phyloP scores from a whole-genome alignment of 2,888 invertebrate genomes.

The Icerya purchasi region DNA sequence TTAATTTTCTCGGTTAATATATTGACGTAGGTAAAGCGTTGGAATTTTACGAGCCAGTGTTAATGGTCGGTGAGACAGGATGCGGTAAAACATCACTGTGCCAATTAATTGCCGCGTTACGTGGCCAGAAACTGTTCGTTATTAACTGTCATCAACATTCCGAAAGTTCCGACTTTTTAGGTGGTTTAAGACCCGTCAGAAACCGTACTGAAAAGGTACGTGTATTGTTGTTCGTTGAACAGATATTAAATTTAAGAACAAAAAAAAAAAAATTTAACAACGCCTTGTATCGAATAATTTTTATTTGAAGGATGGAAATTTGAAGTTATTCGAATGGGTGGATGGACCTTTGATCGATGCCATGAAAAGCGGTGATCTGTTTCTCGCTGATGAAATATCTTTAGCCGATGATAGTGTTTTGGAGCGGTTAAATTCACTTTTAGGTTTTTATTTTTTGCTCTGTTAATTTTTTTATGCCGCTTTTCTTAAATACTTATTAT shows the following conservation, averaged over 20 bases:
- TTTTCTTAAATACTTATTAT: no score
- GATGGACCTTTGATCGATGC: constrained; percentile 86
- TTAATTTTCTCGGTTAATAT: no score
- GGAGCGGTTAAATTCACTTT: constrained; percentile 84
- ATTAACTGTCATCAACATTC: constrained; percentile 98
- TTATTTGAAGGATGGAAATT: not conserved
- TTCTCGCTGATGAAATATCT: constrained; percentile 96
- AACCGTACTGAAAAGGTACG: constrained; percentile 25
- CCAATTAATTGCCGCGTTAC: constrained; percentile 57
- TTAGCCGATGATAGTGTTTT: constrained; percentile 94
- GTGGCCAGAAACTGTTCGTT: constrained; percentile 42
- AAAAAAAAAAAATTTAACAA: no score
- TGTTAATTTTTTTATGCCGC: no score
- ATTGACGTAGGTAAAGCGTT: constrained; percentile 45
- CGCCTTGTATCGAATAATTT: no score
- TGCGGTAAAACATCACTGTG: constrained; percentile 95
- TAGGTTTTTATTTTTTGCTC: constrained; percentile 32
- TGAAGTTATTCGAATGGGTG: constrained; percentile 75
- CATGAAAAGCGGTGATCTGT: constrained; percentile 69
- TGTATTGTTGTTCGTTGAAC: no score
- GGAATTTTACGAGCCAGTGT: constrained; percentile 76
- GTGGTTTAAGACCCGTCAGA: constrained; percentile 76
- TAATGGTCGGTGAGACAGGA: constrained; percentile 93
- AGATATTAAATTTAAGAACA: no score
- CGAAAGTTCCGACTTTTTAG: constrained; percentile 92